Conservation (phyloP, 1,140 invertebrate species). For the Pentalonia nigronervosa region DNA sequence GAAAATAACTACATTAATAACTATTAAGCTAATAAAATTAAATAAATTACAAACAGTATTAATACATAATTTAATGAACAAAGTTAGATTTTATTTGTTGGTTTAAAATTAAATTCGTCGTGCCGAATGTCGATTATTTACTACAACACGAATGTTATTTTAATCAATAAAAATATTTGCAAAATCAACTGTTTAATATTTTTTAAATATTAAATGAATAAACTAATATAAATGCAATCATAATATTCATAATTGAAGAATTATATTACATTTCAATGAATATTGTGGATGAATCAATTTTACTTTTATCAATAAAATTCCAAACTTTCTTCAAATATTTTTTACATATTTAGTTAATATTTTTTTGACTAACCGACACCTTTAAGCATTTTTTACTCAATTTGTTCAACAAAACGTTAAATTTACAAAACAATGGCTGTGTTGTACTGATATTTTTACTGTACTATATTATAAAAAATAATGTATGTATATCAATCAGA, state of each 20-base stretch:
- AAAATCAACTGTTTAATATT: slow-evolving; percentile 5
- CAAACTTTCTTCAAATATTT: background rate
- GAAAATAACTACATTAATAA: background rate
- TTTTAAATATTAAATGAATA: background rate
- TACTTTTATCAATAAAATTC: background rate
- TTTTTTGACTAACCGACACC: background rate
- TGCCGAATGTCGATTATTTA: background rate
- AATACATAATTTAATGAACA: background rate
- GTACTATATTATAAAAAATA: slow-evolving; percentile 16
- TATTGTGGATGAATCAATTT: background rate
- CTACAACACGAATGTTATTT: background rate
- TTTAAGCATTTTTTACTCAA: background rate
- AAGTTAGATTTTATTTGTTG: background rate
- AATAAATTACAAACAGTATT: slow-evolving; percentile 8
- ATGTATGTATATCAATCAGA: background rate
- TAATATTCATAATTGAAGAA: background rate
- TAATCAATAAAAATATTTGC: background rate
- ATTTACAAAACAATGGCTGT: slow-evolving; percentile 51
- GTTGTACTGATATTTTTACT: slow-evolving; percentile 17
- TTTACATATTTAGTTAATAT: slow-evolving; percentile 1
- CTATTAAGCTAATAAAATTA: background rate
- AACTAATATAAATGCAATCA: background rate
- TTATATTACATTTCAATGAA: background rate
- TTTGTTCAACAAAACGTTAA: slow-evolving; percentile 8
- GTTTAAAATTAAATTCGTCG: background rate